These are phyloP conservation scores for Philhelius pedissequus DNA, from an alignment of 2,888 invertebrate species.

Conservation along the genomic window DNA sequence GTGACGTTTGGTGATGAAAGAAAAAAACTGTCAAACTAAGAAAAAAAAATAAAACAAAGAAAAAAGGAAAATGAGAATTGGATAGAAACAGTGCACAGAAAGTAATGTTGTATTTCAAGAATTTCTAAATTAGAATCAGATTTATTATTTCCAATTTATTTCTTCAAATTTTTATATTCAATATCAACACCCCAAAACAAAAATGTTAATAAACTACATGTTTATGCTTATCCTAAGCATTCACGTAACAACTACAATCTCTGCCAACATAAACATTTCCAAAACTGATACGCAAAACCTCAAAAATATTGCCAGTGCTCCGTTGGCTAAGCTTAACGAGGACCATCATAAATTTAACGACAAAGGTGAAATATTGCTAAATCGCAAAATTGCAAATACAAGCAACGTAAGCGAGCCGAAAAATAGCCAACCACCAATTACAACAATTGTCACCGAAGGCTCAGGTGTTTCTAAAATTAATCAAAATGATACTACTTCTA, in stretches of 20 bases:
- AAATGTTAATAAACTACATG: constrained; percentile 36
- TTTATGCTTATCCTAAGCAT: constrained; percentile 24
- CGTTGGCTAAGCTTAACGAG: constrained; percentile 34
- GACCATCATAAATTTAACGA: constrained; percentile 20
- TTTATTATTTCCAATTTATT: background rate
- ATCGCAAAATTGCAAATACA: constrained; percentile 26
- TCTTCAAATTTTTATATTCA: too few species aligned
- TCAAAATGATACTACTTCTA: background rate
- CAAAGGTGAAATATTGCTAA: constrained; percentile 15
- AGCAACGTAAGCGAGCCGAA: background rate
- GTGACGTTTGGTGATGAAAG: background rate
- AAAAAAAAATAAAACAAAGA: constrained; percentile 15
- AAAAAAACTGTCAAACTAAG: background rate
- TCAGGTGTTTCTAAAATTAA: constrained; percentile 38
- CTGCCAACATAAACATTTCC: background rate
- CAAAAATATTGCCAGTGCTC: constrained; percentile 24
- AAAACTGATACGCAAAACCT: constrained; percentile 39
- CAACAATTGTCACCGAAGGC: constrained; percentile 43
- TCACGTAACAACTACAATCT: background rate
- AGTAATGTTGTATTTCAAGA: constrained; percentile 37
- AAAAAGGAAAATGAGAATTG: background rate
- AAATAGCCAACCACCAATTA: background rate
- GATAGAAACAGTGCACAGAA: background rate
- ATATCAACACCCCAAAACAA: background rate
- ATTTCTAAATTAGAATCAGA: constrained; percentile 2